Conservation (phyloP, 2,888 invertebrate genomes). For the Eurytoma adleriae region DNA sequence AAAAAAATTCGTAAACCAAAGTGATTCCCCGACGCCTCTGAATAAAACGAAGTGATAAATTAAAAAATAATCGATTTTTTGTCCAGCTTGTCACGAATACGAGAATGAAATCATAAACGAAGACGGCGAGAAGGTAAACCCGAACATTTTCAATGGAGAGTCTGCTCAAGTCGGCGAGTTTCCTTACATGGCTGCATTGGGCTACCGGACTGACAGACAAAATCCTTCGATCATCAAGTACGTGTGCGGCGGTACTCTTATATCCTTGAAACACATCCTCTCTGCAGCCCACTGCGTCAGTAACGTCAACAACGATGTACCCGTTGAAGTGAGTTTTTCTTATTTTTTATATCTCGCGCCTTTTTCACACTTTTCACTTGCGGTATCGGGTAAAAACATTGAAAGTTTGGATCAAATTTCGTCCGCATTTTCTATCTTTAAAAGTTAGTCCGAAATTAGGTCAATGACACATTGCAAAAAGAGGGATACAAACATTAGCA, state of each 20-base stretch:
- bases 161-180: slow-evolving; percentile 64
- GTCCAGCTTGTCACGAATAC: slow-evolving; percentile 67
- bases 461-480: no score
- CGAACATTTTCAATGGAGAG: slow-evolving; percentile 63
- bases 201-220: slow-evolving; percentile 59
- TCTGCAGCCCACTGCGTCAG: slow-evolving; percentile 72
- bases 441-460: no score
- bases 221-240: slow-evolving; percentile 61
- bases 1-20: not conserved
- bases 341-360: no score
- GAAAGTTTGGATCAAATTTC: no score
- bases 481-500: no score
- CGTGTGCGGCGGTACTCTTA: slow-evolving; percentile 69
- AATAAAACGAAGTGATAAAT: not conserved
- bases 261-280: slow-evolving; percentile 65
- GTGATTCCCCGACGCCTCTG: not conserved
- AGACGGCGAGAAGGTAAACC: slow-evolving; percentile 26
- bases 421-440: no score
- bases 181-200: slow-evolving; percentile 69
- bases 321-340: slow-evolving; percentile 64
- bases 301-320: slow-evolving; percentile 63
- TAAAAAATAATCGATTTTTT: not conserved
- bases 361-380: no score
- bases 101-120: slow-evolving; percentile 61
- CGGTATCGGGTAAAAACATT: no score